Evolutionary conservation across 2,113 vertebrate species (phyloP), one percentile per base, ranked within the genome.

Genomic region (Phoxinus phoxinus): DNA sequence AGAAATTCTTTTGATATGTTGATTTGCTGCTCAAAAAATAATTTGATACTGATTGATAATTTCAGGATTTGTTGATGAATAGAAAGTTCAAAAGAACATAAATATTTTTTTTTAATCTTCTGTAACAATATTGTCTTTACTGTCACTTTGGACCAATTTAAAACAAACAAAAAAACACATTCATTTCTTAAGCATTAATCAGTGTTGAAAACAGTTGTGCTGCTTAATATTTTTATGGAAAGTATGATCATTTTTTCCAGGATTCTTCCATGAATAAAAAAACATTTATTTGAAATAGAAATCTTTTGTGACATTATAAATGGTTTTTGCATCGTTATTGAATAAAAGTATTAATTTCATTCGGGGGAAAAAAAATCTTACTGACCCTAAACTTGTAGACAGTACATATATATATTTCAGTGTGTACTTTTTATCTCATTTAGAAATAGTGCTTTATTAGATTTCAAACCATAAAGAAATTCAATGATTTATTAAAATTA

Each of bases 191-290:
- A 37, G 37, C 37, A 37, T 37, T 37, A 37, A 37, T 37, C 37
- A 41, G 7, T 41, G 37, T 41, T 41, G 37, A 41, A 41, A 41
- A 41, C 37, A 8, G 37, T 8, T 41, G 37, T 41, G 37, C 37
- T 41, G 37, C 37, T 8, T 8, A 8, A 41, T 8, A 41, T 41
- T 41, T 41, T 41, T 41, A 41, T 41, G 4, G 37, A 41, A 41
- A 41, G 0, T 41, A 41, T 41, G 0, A 0, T 2, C n/a, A n/a
- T 8, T 2, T 1, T 8, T 41, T 7, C 1, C 3, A 59, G 3
- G 23, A 25, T 61, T 61, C n/a, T 61, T 32, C 17, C 6, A 19
- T 1, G 2, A n/a, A n/a, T 59, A n/a, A n/a, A 56, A 59, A 59
- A 58, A 21, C 56, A 58, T 59, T 59, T n/a, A n/a, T 56, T 67